Percentiles rank a stretch among this genome's conserved stretches.
Evolutionary conservation across 2,113 vertebrate species (phyloP).

Genomic region (Paratilapia polleni): DNA sequence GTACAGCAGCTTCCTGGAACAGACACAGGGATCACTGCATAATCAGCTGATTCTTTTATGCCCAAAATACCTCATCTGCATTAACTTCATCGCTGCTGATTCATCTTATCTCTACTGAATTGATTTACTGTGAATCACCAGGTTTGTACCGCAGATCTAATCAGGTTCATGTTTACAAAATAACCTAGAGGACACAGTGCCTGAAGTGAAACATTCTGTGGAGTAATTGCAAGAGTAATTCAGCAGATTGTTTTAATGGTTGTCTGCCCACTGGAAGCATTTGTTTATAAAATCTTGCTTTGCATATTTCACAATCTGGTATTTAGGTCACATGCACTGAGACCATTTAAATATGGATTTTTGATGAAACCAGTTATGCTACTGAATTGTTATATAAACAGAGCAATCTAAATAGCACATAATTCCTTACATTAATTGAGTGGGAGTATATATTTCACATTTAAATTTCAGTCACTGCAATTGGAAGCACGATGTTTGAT

Average conservation of each 20-base stretch:
- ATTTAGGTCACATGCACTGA: constrained; percentile 54
- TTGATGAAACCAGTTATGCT: background rate
- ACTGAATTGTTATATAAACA: constrained; percentile 30
- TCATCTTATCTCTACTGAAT: constrained; percentile 55
- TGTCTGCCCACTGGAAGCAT: constrained; percentile 40
- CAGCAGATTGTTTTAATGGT: constrained; percentile 50
- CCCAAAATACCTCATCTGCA: constrained; percentile 68
- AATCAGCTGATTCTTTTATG: constrained; percentile 62
- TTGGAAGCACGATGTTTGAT: constrained; percentile 20
- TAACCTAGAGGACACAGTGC: constrained; percentile 49
- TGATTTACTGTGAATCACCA: constrained; percentile 61
- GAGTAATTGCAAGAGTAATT: constrained; percentile 27
- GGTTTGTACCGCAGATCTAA: constrained; percentile 48
- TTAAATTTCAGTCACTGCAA: constrained; percentile 21
- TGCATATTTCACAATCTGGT: constrained; percentile 56
- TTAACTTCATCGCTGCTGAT: constrained; percentile 57
- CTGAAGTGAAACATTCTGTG: constrained; percentile 39
- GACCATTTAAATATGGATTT: constrained; percentile 16
- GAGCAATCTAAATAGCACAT: constrained; percentile 35
- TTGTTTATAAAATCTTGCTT: constrained; percentile 40
- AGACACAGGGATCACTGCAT: constrained; percentile 48
- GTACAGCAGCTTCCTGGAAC: constrained; percentile 50
- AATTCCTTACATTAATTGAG: constrained; percentile 33
- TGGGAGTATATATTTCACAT: constrained; percentile 46
- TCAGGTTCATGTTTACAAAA: constrained; percentile 66